Conservation (phyloP, 2,888 invertebrate species). For the Ptychoptera contaminata region DNA sequence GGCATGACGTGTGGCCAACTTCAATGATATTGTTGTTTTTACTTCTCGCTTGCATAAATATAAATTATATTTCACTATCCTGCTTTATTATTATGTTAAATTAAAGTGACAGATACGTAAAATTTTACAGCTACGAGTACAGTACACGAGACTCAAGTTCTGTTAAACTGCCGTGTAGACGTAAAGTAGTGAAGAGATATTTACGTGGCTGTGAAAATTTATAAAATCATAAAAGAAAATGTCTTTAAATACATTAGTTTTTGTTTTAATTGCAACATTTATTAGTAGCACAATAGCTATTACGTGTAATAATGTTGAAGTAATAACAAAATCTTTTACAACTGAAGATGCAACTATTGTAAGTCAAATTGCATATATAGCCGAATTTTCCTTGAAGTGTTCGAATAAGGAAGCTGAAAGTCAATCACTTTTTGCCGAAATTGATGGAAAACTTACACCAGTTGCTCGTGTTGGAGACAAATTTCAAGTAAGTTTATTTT, state of each 20-base stretch:
- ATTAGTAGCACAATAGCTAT: constrained; percentile 14
- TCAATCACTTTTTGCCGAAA: constrained; percentile 74
- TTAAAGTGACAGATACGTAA: too few species aligned
- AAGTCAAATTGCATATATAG: constrained; percentile 77
- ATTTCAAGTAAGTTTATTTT: constrained; percentile 55
- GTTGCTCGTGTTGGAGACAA: constrained; percentile 64
- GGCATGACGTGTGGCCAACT: too few species aligned
- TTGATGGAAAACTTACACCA: constrained; percentile 70
- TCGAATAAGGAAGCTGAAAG: constrained; percentile 43
- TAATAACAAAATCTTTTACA: constrained; percentile 68
- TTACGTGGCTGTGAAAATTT: not conserved
- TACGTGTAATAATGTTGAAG: constrained; percentile 45
- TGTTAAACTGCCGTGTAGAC: too few species aligned
- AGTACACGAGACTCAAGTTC: too few species aligned
- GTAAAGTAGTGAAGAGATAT: too few species aligned
- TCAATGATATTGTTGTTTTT: too few species aligned
- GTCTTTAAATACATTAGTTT: not conserved
- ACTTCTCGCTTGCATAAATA: too few species aligned
- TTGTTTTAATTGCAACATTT: not conserved
- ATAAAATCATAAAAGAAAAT: not conserved
- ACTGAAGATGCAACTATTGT: constrained; percentile 87
- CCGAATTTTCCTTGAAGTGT: constrained; percentile 78
- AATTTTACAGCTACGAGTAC: too few species aligned
- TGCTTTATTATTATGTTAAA: too few species aligned
- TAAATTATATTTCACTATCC: too few species aligned